Evolutionary conservation across 2,113 vertebrate genomes (phyloP).

Genomic region (Macquaria australasica): DNA sequence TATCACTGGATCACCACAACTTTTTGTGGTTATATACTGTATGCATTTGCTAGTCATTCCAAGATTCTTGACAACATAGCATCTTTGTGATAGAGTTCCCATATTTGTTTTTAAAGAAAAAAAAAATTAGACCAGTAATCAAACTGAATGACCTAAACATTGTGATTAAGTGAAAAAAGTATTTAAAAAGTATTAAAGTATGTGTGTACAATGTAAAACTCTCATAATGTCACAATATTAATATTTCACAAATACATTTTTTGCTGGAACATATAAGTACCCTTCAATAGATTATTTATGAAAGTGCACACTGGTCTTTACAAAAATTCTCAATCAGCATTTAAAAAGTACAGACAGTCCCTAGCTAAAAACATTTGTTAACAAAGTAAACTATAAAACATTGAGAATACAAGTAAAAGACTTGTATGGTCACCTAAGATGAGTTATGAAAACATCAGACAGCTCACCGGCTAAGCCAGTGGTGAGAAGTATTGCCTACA

Average conservation of each 20-base stretch:
- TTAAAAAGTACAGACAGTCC: not conserved
- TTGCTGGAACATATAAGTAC: not conserved
- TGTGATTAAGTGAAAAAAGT: not conserved
- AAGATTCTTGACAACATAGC: not conserved
- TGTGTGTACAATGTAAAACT: not conserved
- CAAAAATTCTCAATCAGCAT: not conserved
- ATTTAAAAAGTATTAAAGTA: not conserved
- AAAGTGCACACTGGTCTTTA: not conserved
- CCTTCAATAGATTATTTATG: not conserved
- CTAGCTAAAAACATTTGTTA: not conserved
- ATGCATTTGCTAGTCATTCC: not conserved
- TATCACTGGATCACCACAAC: not conserved
- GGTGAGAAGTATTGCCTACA: not conserved
- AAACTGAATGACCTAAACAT: not conserved
- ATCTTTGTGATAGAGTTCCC: not conserved
- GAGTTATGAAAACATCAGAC: not conserved
- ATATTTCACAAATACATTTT: not conserved
- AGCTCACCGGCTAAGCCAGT: no score
- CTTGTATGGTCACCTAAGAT: not conserved
- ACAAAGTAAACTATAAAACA: not conserved
- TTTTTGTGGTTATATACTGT: not conserved
- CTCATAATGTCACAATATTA: not conserved
- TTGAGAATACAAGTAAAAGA: not conserved
- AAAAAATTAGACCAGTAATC: not conserved
- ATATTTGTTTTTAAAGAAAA: not conserved